Base-by-base conservation (phyloP, 2,888 invertebrate genomes). In the Euzetes globulus region DNA sequence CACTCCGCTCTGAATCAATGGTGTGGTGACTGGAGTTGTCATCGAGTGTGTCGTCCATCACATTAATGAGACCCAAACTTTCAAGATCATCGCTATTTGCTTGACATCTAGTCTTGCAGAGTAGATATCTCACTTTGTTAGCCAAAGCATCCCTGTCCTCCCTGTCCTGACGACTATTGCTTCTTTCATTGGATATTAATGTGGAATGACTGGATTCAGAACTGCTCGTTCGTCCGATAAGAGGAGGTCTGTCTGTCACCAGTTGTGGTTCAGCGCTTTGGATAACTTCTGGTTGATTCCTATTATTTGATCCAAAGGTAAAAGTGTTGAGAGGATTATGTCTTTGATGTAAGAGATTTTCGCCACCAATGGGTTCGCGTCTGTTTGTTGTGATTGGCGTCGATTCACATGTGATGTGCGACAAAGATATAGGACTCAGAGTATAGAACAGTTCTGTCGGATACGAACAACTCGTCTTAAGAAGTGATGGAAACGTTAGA, bases 381-480 rank as follows among this genome's bases (percentile, higher is more conserved):
- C 71, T 47, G 47, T 22, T 27, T 4, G 25, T 52, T 52, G 25
- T 11, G 52, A 65, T 27, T 19, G 19, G 65, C 1, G 58, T 58
- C 22, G 58, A 58, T 27, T 58, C 58, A 22, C 19, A 25, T 7
- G 55, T 25, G 5, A 27, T 58, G 11, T n/a, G 63, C 2, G 33
- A 63, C 11, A 63, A 63, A 25, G 71, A 47, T n/a, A 45, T 71
- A 4, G 71, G 45, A 25, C 47, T 45, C 19, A 71, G 33, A 4
- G 71, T 71, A 11, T 71, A 13, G 41, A 71, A 71, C 50, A 71
- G 50, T 29, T 71, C 71, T 7, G 71, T 71, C 25, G 71, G 71
- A 47, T 47, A 29, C 45, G 47, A 47, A 50, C 45, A 2, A 19
- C 41, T 27, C 9, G 65, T 65, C 41, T 19, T 19, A 37, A 65